Evolutionary conservation across 2,113 vertebrate genomes (phyloP), one percentile per base, ranked within the genome.

Genomic region (Psammodynastes pulverulentus): DNA sequence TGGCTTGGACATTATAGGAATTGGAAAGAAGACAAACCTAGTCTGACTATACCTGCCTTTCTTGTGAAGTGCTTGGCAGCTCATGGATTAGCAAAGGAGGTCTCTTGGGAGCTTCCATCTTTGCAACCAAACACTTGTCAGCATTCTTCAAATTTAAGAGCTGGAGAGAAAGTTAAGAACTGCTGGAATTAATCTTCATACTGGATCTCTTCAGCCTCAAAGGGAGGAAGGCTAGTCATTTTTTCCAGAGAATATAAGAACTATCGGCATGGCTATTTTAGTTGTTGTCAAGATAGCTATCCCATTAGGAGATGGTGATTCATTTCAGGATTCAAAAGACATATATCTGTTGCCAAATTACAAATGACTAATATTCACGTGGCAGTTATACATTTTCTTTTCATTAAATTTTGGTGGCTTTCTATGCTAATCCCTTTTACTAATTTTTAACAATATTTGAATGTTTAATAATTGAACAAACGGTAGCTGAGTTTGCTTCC

Each of bases 401-500:
- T 10, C 29, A 34, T 9, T 84, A 53, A 84, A 24, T 39, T 62
- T 91, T 95, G 85, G 53, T 1, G 0, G 51, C 87, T 4, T 54
- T 87, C 34, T 45, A 26, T 90, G 87, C 91, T 49, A 1, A 6
- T 84, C 39, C 19, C 10, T 84, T 46, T 53, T 43, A 0, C 46
- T 51, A 85, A 90, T 86, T 93, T 45, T 72, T 91, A 91, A 54
- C 56, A 54, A 19, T n/a, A n/a, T 67, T n/a, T 67, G 24, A 58
- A 26, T 58, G 29, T 67, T 67, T 67, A n/a, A 34, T 17, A 89
- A n/a, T 84, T 67, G 58, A 56, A 5, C 1, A 53, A 58, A 51
- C 0, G 17, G 58, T 93, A 88, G 58, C 84, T 46, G 9, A 29
- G 48, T 86, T 86, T 48, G 2, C 0, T 52, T 0, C 0, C 13